Evolutionary conservation across 2,888 invertebrate genomes (phyloP), one percentile per base, ranked within the genome.

Genomic region (Himalopsyche kuldschensis): DNA sequence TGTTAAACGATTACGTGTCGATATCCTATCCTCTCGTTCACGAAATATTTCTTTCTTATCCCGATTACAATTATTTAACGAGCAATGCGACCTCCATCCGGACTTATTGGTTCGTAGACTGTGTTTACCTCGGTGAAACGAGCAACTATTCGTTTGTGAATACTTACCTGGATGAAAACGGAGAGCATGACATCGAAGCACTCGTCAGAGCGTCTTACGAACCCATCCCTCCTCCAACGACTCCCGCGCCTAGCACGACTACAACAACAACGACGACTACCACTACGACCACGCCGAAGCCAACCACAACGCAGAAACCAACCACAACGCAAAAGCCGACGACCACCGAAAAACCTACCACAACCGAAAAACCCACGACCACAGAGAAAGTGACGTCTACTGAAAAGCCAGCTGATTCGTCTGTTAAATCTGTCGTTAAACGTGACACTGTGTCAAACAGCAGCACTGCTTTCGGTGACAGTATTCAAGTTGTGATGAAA

Each of bases 101-200:
- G 32, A 94, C 95, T 0, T 95, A 94, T 89, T 97, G 97, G 97
- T 96, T 96, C 88, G 92, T 96, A 84, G 95, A 97, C 89, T 97
- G 97, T 88, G 90, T 91, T 80, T 94, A 94, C 87, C 91, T 94
- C 80, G 96, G 95, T 48, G 90, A 93, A 85, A 93, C 94, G 0
- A 90, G 91, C 80, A 93, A 94, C 87, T 93, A 94, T 75, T 90
- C 91, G 11, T 93, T 95, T 85, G 89, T 90, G 79, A 93, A 93
- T 87, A 94, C 94, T 84, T 97, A 95, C 88, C 91, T 92, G 0
- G 91, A 92, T 87, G 90, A 93, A 4, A 93, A 94, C 88, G 89
- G 90, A 82, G 90, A 91, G 47, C 94, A 95, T 88, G 90, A 91
- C 47, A 90, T 96, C 78, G 95, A 96, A 89, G 95, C 94, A 0